phyloP scores from a whole-genome alignment of 2,888 invertebrate species.

The Leistus spinibarbis region DNA sequence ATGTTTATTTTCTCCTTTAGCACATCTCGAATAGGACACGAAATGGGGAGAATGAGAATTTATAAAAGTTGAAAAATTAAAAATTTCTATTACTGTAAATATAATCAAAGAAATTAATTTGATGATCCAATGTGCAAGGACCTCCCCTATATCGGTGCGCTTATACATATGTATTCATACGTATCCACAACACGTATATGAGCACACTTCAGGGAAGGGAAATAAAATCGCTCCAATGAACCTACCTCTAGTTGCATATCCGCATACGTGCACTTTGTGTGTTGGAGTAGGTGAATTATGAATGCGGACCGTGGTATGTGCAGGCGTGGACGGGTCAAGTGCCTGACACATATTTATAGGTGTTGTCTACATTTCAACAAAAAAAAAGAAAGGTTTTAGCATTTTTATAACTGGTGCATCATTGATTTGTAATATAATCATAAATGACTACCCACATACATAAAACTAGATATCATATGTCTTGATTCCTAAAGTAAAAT shows the following conservation, averaged over 20 bases:
- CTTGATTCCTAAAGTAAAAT: no score
- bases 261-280: background rate
- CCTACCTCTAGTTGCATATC: background rate
- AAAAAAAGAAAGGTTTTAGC: background rate
- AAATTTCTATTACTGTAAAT: no score
- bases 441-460: no score
- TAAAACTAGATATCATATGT: no score
- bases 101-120: no score
- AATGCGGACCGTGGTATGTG: background rate
- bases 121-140: no score
- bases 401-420: background rate
- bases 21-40: no score
- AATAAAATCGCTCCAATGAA: background rate
- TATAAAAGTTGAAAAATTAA: no score
- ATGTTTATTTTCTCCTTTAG: no score
- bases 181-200: background rate
- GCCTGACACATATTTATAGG: background rate
- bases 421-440: background rate
- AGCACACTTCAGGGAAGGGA: background rate
- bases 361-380: background rate
- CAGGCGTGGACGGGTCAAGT: background rate
- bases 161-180: background rate
- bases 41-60: no score
- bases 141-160: background rate
- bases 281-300: background rate